Base-by-base conservation (phyloP, 2,888 invertebrate species). In the Oscheius myriophilus region DNA sequence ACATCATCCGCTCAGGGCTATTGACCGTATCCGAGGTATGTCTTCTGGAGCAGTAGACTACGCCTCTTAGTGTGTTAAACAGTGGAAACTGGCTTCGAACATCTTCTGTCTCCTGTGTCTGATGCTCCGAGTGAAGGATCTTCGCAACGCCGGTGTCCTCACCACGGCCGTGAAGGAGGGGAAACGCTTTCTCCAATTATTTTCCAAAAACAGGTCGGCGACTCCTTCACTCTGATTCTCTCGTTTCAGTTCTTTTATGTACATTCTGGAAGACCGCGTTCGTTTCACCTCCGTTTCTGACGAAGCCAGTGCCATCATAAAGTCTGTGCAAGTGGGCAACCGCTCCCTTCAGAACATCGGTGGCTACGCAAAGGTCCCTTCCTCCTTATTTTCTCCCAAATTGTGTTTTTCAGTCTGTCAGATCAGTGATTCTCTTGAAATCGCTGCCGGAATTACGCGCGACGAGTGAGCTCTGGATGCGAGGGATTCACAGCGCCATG, bases 91-190 rank as follows among this genome's bases (percentile, higher is more conserved):
- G 23, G 75, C 75, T 0, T 72, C 75, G 0, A 70, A 74, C 12
- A 73, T 67, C 42, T 77, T 77, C 54, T 51, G 70, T 26, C 62
- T 77, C 18, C 70, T 77, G 18, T 71, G 75, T 21, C 70, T 75
- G 18, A 62, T 77, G 39, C 63, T 78, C 9, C 16, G 79, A 33
- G 70, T 79, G n/a, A 58, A 53, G 14, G 66, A 71, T 26, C 71
- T 79, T 39, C 69, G 79, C 33, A 73, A 69, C 1, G 66, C 65
- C 0, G 46, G 64, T 2, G 71, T 76, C 0, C 61, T 79, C 7
- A 65, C 69, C 1, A 72, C 75, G 2, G 79, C 79, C 1, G 51
- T 74, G 0, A 59, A 69, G 25, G 79, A 79, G 26, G 79, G 77
- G 51, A 74, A 72, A 52, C 70, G 72, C 43, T 79, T 76, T 46